Base-by-base conservation (phyloP, 2,888 invertebrate species). In the Hypena proboscidalis region DNA sequence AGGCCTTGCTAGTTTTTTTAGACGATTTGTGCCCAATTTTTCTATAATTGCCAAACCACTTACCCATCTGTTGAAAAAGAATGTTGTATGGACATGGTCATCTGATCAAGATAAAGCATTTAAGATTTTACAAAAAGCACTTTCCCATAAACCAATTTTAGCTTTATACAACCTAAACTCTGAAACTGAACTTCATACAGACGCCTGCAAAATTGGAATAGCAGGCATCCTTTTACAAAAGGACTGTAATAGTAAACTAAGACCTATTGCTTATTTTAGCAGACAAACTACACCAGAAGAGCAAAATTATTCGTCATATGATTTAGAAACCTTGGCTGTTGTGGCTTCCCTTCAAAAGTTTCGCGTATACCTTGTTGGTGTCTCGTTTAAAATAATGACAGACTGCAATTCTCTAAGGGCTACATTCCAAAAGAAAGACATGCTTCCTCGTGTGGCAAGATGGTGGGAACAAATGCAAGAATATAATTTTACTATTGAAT, bases 101-200 rank as follows among this genome's bases (percentile, higher is more conserved):
- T 5, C 2, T 1, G 25, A 25, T 1, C 13, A 38, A 1, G 2
- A 3, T 56, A 25, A 43, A 7, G 64, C 69, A 1, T 70, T 78
- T 29, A 2, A 47, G 0, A 25, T 9, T 2, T 21, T 78, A 26
- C 71, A 74, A 34, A 4, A 25, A 2, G 36, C 34, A 2, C 31
- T 80, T 1, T 37, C 43, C 0, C 40, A 50, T 8, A 42, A 67
- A 10, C 70, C 73, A 0, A 46, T 77, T 0, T 31, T 82, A 5
- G 55, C 63, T 0, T 37, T 78, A 2, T 76, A 64, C 27, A 54
- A 75, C 10, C 56, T 58, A 0, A 31, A 25, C 0, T 33, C 42
- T 2, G 52, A 63, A 13, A 70, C 66, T 39, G 41, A 78, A 21
- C 29, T 76, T 0, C 80, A 80, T 17, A 80, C 78, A 0, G 80